Percentiles rank a stretch among this genome's conserved stretches.
Conservation (phyloP, 37 sponge, comb jelly and placozoan species). For the Halisarca cf. caerulea region DNA sequence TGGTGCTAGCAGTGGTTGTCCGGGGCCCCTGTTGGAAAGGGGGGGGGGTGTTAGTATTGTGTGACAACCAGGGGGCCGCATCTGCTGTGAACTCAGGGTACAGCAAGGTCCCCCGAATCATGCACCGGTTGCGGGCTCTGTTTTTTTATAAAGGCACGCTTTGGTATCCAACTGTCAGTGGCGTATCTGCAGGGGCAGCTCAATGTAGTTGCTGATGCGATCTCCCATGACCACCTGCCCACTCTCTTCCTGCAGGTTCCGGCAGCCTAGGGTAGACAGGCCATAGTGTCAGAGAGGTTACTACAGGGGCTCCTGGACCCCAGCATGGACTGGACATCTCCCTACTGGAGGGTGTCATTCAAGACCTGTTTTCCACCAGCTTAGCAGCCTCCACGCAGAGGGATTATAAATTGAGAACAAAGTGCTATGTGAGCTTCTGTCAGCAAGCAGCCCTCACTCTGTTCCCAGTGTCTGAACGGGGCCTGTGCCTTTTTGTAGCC, state of each 20-base stretch:
- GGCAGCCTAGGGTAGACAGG: not conserved
- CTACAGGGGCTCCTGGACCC: conserved; percentile 4
- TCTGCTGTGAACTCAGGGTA: not conserved
- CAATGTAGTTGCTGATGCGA: conserved; percentile 37
- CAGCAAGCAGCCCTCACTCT: not conserved
- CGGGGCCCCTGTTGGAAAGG: not conserved
- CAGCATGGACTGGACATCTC: conserved; percentile 40
- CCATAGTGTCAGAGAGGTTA: not conserved
- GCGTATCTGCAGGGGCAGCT: conserved; percentile 24
- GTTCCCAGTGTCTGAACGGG: conserved; percentile 31
- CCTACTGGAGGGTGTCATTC: conserved; percentile 37
- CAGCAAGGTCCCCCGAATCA: no score
- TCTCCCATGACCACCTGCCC: conserved; percentile 31
- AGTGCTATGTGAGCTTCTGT: not conserved
- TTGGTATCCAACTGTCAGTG: not conserved
- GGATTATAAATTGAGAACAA: not conserved
- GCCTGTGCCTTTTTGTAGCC: not conserved
- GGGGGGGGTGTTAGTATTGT: not conserved
- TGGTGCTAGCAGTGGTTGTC: no score
- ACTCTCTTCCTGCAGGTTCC: conserved; percentile 25
- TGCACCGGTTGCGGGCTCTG: not conserved
- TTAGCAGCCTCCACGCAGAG: conserved; percentile 38
- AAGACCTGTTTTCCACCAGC: conserved; percentile 1
- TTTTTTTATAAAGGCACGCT: not conserved
- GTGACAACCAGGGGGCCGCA: not conserved